These are phyloP conservation scores for Holotrichia oblita DNA, from an alignment of 1,140 invertebrate genomes.

Conservation along the genomic window DNA sequence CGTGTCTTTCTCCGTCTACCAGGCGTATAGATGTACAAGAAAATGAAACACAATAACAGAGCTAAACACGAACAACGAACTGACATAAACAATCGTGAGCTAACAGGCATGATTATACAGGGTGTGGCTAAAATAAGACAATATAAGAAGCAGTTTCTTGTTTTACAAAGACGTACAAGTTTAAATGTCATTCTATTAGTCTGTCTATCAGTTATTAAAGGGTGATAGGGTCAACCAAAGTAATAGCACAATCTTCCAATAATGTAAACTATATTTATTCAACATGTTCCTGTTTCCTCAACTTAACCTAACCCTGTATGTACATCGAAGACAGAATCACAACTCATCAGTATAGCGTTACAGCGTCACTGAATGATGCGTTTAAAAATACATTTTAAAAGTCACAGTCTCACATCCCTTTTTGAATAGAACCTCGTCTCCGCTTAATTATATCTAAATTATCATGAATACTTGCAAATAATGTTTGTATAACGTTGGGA, in stretches of 20 bases:
- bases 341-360: neutral
- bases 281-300: no score
- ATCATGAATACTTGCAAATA: conserved; percentile 39
- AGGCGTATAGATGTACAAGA: neutral
- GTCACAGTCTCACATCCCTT: neutral
- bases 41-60: neutral
- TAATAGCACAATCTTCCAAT: no score
- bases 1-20: neutral
- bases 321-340: neutral
- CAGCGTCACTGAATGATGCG: conserved; percentile 9
- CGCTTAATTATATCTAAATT: conserved; percentile 36
- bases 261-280: no score
- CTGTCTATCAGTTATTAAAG: no score
- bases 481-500: conserved; percentile 26
- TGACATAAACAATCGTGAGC: neutral
- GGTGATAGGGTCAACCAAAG: no score
- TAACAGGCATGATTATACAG: neutral
- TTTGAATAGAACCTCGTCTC: neutral
- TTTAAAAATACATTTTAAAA: conserved; percentile 36
- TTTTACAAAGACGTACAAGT: no score
- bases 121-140: no score
- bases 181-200: no score
- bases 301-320: no score
- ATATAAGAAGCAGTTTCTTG: no score
- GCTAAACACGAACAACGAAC: neutral